Conservation (phyloP, 2,797 vertebrate genomes). For the Notamacropus eugenii region DNA sequence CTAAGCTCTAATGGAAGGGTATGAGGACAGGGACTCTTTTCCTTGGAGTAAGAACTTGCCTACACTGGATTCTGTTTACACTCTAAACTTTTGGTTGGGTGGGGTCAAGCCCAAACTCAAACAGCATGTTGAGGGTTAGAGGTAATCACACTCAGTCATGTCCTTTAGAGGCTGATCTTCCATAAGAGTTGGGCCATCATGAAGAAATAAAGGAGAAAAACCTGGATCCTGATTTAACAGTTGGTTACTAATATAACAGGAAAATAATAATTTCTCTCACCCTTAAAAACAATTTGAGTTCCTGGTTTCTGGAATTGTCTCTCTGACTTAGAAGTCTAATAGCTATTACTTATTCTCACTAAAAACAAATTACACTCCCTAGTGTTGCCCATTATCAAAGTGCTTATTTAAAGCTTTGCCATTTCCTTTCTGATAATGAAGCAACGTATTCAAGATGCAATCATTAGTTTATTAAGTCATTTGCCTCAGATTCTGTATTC, state of each 20-base stretch:
- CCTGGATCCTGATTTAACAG: neutral
- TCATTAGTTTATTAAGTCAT: neutral
- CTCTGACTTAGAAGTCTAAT: neutral
- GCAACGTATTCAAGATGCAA: neutral
- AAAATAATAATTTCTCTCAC: neutral
- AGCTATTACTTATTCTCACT: neutral
- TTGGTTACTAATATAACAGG: neutral
- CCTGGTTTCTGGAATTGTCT: neutral
- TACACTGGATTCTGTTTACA: no score
- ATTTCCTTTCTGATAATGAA: neutral
- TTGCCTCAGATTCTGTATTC: neutral
- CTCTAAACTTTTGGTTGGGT: neutral
- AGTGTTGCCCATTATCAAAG: neutral
- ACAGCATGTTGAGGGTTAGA: neutral
- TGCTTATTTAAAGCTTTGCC: neutral
- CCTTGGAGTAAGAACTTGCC: no score
- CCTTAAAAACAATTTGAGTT: neutral
- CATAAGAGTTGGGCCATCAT: neutral
- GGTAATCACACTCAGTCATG: neutral
- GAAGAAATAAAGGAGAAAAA: neutral
- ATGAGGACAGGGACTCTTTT: neutral
- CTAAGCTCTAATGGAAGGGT: neutral
- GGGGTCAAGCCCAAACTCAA: neutral
- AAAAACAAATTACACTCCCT: neutral
- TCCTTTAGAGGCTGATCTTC: neutral